phyloP scores from a whole-genome alignment of 2,113 vertebrate species.

The Rana temporaria region DNA sequence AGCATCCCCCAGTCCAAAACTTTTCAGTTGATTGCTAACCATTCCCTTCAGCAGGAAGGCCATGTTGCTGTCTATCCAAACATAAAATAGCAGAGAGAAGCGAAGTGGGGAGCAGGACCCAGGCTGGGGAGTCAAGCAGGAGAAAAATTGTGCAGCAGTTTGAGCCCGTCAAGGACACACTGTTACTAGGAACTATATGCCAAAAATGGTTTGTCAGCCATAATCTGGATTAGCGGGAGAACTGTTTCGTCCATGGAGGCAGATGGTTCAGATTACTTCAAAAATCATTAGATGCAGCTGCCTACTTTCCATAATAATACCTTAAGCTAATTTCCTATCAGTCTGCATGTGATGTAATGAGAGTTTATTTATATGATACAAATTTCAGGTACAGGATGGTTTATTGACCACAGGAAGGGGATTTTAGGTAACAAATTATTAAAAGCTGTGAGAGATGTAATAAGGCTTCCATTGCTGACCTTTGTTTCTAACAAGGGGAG shows the following conservation, averaged over 20 bases:
- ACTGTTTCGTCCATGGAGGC: slow-evolving; percentile 80
- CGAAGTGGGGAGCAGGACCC: neutral
- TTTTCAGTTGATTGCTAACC: slow-evolving; percentile 90
- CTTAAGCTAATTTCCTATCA: slow-evolving; percentile 69
- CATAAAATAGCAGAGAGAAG: slow-evolving; percentile 25
- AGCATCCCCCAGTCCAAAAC: slow-evolving; percentile 88
- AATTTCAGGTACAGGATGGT: too few relatives aligned
- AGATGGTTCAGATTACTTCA: slow-evolving; percentile 87
- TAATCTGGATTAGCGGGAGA: slow-evolving; percentile 96
- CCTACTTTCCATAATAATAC: slow-evolving; percentile 72
- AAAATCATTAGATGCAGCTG: slow-evolving; percentile 71
- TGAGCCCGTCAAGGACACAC: slow-evolving; percentile 80
- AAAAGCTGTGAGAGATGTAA: too few relatives aligned
- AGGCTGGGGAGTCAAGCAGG: slow-evolving; percentile 43
- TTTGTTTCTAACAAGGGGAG: too few relatives aligned
- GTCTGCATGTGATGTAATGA: slow-evolving; percentile 1
- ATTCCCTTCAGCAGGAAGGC: slow-evolving; percentile 94
- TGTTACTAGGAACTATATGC: slow-evolving; percentile 74
- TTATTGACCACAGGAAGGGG: too few relatives aligned
- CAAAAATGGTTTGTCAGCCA: slow-evolving; percentile 74
- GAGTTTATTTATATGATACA: neutral
- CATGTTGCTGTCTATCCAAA: slow-evolving; percentile 70
- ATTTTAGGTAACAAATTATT: too few relatives aligned
- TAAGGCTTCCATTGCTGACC: too few relatives aligned
- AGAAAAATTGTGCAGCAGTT: slow-evolving; percentile 72